Conservation (phyloP, 2,113 vertebrate species). For the Terrapene triunguis region DNA sequence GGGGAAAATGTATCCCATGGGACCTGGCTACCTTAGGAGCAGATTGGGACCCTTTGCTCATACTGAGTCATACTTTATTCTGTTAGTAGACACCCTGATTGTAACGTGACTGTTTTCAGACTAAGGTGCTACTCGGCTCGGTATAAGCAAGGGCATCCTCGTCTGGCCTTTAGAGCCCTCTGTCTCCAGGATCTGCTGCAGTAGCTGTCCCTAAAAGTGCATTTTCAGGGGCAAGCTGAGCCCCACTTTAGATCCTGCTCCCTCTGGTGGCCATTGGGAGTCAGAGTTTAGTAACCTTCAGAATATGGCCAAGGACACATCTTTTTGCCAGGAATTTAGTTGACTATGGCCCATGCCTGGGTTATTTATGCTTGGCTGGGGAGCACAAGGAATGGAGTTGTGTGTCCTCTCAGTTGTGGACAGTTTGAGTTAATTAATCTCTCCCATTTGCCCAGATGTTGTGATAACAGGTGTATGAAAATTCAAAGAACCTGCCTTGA, state of each 20-base stretch:
- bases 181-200: neutral
- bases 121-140: neutral
- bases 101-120: too few species aligned
- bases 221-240: neutral
- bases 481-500: neutral
- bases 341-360: neutral
- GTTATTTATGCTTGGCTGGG: neutral
- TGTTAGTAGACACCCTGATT: neutral
- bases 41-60: neutral
- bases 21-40: neutral
- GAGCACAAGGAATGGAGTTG: neutral
- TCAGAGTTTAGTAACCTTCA: neutral
- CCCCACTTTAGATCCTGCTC: fast-evolving
- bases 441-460: fast-evolving
- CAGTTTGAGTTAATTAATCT: neutral
- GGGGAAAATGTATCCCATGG: fast-evolving
- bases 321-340: conserved; percentile 30
- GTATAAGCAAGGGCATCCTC: neutral
- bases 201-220: neutral
- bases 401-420: neutral
- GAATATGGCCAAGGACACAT: neutral
- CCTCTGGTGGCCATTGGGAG: neutral
- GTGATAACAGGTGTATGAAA: neutral
- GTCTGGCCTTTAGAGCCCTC: neutral
- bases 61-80: neutral